Evolutionary conservation across 2,797 vertebrate genomes (phyloP).

Genomic region (Dicrostonyx torquatus): DNA sequence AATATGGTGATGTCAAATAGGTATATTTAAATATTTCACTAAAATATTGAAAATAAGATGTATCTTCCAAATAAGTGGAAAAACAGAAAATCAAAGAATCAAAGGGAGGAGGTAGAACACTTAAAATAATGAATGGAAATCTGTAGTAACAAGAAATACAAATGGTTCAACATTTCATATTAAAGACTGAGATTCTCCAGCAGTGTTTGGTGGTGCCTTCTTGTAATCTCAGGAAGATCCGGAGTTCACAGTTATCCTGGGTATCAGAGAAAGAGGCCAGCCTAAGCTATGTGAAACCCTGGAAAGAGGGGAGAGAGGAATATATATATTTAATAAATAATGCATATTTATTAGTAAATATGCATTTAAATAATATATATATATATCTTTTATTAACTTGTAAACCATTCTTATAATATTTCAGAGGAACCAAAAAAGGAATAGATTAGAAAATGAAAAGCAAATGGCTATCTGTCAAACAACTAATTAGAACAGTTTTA

Average conservation of each 20-base stretch:
- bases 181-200: conserved; percentile 28
- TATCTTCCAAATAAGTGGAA: not conserved
- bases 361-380: not conserved
- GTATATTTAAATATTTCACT: conserved; percentile 2
- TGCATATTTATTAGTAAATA: too few species aligned
- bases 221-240: not conserved
- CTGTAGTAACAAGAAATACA: conserved; percentile 26
- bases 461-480: not conserved
- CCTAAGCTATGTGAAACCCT: not conserved
- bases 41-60: not conserved
- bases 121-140: conserved; percentile 47
- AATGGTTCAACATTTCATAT: not conserved
- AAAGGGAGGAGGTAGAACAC: not conserved
- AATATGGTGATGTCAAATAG: conserved; percentile 30
- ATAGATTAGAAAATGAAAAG: conserved; percentile 5
- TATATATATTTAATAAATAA: too few species aligned
- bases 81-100: conserved; percentile 2
- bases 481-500: conserved; percentile 42
- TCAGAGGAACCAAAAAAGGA: not conserved
- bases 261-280: not conserved
- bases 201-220: not conserved
- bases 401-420: not conserved
- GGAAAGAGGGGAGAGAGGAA: not conserved
- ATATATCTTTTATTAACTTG: too few species aligned
- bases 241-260: not conserved